Evolutionary conservation across 2,113 vertebrate genomes (phyloP).

Genomic region (Indicator indicator): DNA sequence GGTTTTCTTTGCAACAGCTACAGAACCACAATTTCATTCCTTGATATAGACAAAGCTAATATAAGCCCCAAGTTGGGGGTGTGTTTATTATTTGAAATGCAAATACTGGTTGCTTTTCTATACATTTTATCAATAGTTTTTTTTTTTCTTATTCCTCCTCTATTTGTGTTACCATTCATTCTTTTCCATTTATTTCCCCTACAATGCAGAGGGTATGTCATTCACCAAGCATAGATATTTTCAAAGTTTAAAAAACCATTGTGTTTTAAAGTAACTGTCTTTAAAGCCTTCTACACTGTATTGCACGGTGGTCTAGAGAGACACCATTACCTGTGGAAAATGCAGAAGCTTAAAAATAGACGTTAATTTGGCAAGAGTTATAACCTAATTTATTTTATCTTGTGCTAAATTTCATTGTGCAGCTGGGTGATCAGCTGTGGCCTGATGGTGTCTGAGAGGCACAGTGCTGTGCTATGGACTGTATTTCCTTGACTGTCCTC

Average conservation of each 20-base stretch:
- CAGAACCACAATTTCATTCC: neutral
- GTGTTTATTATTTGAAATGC: neutral
- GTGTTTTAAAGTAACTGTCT: neutral
- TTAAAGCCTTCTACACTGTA: neutral
- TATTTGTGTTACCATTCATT: neutral
- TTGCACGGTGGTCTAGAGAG: neutral
- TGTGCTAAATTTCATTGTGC: slow-evolving; percentile 25
- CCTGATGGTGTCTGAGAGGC: slow-evolving; percentile 44
- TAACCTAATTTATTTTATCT: slow-evolving; percentile 22
- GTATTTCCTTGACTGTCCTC: slow-evolving; percentile 9
- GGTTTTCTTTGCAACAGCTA: neutral
- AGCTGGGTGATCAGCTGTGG: slow-evolving; percentile 54
- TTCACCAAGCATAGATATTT: neutral
- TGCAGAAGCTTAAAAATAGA: slow-evolving; percentile 33
- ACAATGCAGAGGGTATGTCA: neutral
- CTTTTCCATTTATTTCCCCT: neutral
- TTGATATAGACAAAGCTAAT: neutral
- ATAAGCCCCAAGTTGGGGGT: neutral
- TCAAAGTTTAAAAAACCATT: neutral
- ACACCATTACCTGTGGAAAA: slow-evolving; percentile 3
- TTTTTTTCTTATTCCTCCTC: neutral
- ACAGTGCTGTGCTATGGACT: neutral
- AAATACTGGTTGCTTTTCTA: neutral
- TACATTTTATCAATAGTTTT: neutral
- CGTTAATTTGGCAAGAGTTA: slow-evolving; percentile 14